These are phyloP conservation scores for Drosophila pachea DNA, from an alignment of 1,140 invertebrate species.

Conservation along the genomic window DNA sequence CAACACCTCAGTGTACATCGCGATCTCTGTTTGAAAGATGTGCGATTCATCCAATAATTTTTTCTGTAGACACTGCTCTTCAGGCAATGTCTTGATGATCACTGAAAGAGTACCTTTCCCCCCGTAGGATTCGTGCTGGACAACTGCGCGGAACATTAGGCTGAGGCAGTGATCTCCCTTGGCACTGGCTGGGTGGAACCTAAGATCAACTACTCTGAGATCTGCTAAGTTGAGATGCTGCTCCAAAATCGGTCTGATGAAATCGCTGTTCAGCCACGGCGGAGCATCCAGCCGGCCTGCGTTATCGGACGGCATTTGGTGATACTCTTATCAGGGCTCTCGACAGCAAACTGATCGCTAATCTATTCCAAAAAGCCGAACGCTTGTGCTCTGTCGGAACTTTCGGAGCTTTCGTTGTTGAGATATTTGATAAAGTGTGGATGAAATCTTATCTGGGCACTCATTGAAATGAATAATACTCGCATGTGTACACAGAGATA, in stretches of 20 bases:
- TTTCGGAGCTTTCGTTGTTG: neutral
- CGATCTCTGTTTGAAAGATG: conserved; percentile 62
- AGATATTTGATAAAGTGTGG: no score
- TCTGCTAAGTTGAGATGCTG: conserved; percentile 7
- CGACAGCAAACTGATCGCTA: neutral
- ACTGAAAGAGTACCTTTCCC: neutral
- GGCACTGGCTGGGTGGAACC: conserved; percentile 36
- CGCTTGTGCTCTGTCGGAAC: neutral
- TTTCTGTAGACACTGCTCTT: conserved; percentile 50
- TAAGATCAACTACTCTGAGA: conserved; percentile 17
- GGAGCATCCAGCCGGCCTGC: conserved; percentile 37
- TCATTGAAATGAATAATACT: neutral
- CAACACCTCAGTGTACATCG: conserved; percentile 14
- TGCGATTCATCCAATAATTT: conserved; percentile 44
- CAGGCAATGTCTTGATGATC: conserved; percentile 62
- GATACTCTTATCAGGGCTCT: conserved; percentile 22
- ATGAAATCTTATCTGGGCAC: neutral
- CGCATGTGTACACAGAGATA: neutral
- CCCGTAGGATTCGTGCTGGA: conserved; percentile 17
- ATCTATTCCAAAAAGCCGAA: neutral
- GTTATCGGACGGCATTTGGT: conserved; percentile 14
- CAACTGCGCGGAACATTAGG: conserved; percentile 43
- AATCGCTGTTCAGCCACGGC: conserved; percentile 34
- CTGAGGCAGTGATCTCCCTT: conserved; percentile 57
- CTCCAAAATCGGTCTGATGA: conserved; percentile 27